Evolutionary conservation across 2,797 vertebrate species (phyloP).

Genomic region (Hippocampus kuda): DNA sequence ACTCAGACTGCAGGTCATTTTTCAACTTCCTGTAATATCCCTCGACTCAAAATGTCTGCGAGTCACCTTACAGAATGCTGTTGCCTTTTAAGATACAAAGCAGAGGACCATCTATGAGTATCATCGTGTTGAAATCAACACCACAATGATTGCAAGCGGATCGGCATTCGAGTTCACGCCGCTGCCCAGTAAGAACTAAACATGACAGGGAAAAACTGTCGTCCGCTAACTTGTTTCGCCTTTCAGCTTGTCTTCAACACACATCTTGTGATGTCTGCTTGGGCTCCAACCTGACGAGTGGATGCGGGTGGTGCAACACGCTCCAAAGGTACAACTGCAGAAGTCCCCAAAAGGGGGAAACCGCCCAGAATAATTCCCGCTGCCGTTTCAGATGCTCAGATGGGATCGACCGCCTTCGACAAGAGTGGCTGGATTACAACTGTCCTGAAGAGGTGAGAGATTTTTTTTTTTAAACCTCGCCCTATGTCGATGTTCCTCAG

Average conservation of each 20-base stretch:
- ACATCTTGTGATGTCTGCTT: conserved; percentile 76
- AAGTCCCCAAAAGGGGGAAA: background rate
- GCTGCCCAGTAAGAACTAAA: conserved; percentile 77
- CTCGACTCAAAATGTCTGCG: background rate
- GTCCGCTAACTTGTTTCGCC: background rate
- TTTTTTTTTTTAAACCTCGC: background rate
- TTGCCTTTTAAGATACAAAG: conserved; percentile 63
- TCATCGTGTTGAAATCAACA: conserved; percentile 84
- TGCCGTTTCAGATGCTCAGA: conserved; percentile 79
- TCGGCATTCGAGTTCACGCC: conserved; percentile 84
- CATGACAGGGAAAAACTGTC: background rate
- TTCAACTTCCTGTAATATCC: background rate
- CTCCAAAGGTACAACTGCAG: conserved; percentile 74
- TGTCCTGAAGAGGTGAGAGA: conserved; percentile 80
- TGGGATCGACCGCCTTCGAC: conserved; percentile 83
- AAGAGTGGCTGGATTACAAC: conserved; percentile 87
- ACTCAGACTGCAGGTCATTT: conserved; percentile 70
- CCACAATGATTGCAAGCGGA: conserved; percentile 66
- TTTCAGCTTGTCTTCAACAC: conserved; percentile 84
- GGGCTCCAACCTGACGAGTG: conserved; percentile 71
- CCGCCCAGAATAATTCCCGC: background rate
- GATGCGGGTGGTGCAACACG: conserved; percentile 91
- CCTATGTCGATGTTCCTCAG: background rate
- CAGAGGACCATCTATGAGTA: conserved; percentile 86
- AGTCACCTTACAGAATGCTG: background rate